Percentiles rank a stretch among this genome's conserved stretches.
These are phyloP conservation scores for Ochlodes sylvanus DNA, from an alignment of 2,888 invertebrate genomes.

Conservation along the genomic window DNA sequence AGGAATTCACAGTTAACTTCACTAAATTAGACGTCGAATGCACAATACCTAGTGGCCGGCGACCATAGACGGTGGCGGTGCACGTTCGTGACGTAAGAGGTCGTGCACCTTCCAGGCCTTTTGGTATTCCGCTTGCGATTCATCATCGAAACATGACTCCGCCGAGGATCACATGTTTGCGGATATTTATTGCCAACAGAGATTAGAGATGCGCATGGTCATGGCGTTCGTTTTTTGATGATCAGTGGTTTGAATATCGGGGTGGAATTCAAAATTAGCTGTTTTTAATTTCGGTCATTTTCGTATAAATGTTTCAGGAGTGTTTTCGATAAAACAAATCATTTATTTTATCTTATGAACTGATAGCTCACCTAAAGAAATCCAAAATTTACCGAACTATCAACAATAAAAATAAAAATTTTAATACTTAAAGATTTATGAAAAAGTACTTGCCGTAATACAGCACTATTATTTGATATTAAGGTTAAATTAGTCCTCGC, in stretches of 20 bases:
- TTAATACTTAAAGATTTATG: too few relatives aligned
- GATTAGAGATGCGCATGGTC: not conserved
- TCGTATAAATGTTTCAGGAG: too few relatives aligned
- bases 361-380: too few relatives aligned
- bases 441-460: too few relatives aligned
- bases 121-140: slow-evolving; percentile 22
- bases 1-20: not conserved
- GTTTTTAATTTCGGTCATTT: too few relatives aligned
- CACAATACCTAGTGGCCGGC: not conserved
- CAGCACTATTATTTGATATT: too few relatives aligned
- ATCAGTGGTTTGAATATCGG: too few relatives aligned
- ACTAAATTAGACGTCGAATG: not conserved
- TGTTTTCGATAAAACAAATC: too few relatives aligned
- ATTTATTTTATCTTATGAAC: too few relatives aligned
- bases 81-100: slow-evolving; percentile 21
- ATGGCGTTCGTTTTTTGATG: not conserved
- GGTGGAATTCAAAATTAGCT: too few relatives aligned
- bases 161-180: slow-evolving; percentile 12
- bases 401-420: too few relatives aligned
- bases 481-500: not conserved
- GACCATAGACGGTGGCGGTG: slow-evolving; percentile 1
- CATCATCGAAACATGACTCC: slow-evolving; percentile 4
- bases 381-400: too few relatives aligned
- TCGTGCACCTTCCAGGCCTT: slow-evolving; percentile 25
- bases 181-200: slow-evolving; percentile 7